Conservation (phyloP, 2,113 vertebrate genomes). For the Cyphomyrus discorhynchus region DNA sequence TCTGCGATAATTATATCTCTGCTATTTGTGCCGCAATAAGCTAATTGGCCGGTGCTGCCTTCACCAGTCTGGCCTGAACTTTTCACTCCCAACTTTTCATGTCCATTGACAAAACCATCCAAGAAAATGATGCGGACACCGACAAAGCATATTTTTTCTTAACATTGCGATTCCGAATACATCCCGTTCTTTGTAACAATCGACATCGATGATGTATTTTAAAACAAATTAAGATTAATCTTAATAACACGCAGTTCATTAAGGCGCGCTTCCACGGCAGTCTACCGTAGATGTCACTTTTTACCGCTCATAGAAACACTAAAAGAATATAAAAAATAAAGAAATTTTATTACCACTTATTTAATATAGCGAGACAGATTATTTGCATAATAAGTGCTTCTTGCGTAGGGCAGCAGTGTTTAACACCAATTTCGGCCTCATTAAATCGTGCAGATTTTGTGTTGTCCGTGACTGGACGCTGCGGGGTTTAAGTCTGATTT, state of each 20-base stretch:
- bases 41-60: neutral
- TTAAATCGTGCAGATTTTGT: neutral
- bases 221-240: neutral
- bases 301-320: neutral
- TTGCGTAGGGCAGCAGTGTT: neutral
- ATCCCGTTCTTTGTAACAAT: neutral
- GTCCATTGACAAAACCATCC: neutral
- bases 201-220: neutral
- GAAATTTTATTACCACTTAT: neutral
- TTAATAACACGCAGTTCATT: neutral
- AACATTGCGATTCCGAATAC: neutral
- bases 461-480: neutral
- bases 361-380: neutral
- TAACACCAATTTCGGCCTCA: neutral
- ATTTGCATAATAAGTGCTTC: neutral
- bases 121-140: neutral
- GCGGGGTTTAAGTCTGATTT: neutral
- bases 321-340: neutral
- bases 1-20: constrained; percentile 21
- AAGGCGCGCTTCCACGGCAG: neutral
- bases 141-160: neutral
- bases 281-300: neutral
- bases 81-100: neutral
- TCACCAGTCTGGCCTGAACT: neutral
- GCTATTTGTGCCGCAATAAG: constrained; percentile 24